Percentiles rank a stretch among this genome's conserved stretches.
Conservation (phyloP, 37 sponge, comb jelly and placozoan species). For the Bolinopsis microptera region DNA sequence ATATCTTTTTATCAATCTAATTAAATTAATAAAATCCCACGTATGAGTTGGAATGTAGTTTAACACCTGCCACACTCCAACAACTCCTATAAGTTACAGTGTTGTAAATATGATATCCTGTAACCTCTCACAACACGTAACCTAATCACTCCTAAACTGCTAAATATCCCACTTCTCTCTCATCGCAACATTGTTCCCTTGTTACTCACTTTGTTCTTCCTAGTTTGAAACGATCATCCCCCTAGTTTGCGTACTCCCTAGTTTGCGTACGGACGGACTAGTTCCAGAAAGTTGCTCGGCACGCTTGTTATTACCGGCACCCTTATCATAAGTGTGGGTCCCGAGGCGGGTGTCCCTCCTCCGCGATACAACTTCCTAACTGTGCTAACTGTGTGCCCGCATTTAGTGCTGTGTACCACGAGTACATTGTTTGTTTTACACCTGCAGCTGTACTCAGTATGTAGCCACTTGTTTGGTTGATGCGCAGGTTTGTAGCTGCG, state of each 20-base stretch:
- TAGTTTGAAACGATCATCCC: neutral
- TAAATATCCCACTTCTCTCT: neutral
- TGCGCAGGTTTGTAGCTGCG: slow-evolving; percentile 46
- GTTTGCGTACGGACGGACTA: too few relatives aligned
- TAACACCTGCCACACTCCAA: neutral
- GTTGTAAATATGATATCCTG: neutral
- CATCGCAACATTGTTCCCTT: neutral
- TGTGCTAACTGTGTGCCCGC: too few relatives aligned
- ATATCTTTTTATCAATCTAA: neutral
- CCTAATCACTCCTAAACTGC: neutral
- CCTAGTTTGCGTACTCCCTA: neutral
- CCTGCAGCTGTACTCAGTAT: neutral
- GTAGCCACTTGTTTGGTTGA: neutral
- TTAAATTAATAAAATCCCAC: neutral
- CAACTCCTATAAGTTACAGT: neutral
- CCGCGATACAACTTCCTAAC: too few relatives aligned
- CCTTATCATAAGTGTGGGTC: too few relatives aligned
- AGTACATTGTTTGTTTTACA: neutral
- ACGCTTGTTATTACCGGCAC: too few relatives aligned
- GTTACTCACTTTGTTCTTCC: neutral
- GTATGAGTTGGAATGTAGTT: neutral
- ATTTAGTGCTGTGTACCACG: too few relatives aligned
- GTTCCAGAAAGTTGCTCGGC: too few relatives aligned
- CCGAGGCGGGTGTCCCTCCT: too few relatives aligned
- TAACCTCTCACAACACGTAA: neutral